phyloP scores from a whole-genome alignment of 2,888 invertebrate genomes.

The Rotaria sp. region DNA sequence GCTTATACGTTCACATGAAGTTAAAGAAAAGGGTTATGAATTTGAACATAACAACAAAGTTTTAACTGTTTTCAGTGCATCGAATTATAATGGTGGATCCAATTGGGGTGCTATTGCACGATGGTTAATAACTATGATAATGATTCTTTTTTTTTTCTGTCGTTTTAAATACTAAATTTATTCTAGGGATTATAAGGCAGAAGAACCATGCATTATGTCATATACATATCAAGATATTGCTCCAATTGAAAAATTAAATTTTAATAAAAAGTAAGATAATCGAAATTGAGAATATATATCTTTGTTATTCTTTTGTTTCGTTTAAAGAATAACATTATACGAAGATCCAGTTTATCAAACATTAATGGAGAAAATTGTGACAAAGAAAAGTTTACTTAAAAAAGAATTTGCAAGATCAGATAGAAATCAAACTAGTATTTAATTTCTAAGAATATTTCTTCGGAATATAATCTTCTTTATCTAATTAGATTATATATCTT shows the following conservation, averaged over 20 bases:
- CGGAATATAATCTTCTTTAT: neutral
- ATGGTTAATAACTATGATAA: neutral
- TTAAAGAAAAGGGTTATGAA: slow-evolving; percentile 13
- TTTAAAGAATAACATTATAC: neutral
- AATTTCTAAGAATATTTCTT: neutral
- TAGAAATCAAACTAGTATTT: neutral
- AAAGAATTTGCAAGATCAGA: slow-evolving; percentile 1
- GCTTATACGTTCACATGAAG: slow-evolving; percentile 3
- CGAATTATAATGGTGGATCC: neutral
- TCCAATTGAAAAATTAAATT: neutral
- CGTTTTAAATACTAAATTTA: neutral
- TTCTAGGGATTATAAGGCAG: neutral
- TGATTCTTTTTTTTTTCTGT: neutral
- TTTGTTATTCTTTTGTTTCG: neutral
- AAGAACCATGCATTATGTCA: neutral
- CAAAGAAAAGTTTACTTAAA: neutral
- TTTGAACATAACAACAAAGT: neutral
- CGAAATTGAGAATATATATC: neutral
- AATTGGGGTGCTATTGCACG: neutral
- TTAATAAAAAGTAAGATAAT: neutral
- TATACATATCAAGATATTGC: neutral
- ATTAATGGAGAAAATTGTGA: neutral
- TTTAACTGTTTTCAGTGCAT: slow-evolving; percentile 2
- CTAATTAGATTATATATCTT: neutral
- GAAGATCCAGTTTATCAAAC: neutral